Evolutionary conservation across 2,797 vertebrate species (phyloP).

Genomic region (Lophius americanus): DNA sequence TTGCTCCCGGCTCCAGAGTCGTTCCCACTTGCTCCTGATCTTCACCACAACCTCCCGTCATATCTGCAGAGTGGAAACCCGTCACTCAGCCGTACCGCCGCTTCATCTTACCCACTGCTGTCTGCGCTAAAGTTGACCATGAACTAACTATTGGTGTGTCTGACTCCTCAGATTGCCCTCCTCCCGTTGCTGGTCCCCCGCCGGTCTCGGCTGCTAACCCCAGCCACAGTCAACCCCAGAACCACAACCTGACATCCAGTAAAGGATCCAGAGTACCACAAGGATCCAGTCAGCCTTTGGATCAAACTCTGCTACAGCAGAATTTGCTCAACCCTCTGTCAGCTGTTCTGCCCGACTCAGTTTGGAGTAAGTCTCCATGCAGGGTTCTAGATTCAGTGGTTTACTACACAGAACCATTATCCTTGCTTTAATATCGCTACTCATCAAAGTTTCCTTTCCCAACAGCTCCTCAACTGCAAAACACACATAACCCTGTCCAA

Average conservation of each 20-base stretch:
- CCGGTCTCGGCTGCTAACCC: slow-evolving; percentile 24
- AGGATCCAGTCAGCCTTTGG: slow-evolving; percentile 18
- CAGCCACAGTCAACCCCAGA: slow-evolving; percentile 29
- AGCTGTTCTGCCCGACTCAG: slow-evolving; percentile 20
- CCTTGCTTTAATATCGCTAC: background rate
- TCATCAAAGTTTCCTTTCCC: slow-evolving; percentile 18
- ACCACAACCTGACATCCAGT: no score
- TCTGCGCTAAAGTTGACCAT: background rate
- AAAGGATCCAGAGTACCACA: no score
- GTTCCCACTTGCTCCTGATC: no score
- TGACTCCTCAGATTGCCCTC: slow-evolving; percentile 21
- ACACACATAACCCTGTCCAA: slow-evolving; percentile 40
- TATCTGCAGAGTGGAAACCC: no score
- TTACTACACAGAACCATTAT: background rate
- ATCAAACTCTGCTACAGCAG: slow-evolving; percentile 28
- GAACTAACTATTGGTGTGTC: slow-evolving; percentile 14
- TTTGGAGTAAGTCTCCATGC: slow-evolving; percentile 54
- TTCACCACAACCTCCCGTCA: no score
- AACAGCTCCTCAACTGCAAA: slow-evolving; percentile 56
- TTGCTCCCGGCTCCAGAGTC: no score
- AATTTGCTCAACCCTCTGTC: slow-evolving; percentile 9
- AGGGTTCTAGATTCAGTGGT: background rate
- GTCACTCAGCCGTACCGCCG: no score
- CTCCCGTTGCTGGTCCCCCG: slow-evolving; percentile 3
- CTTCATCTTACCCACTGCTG: background rate